phyloP scores from a whole-genome alignment of 2,888 invertebrate species.

The Lasioglossum villosulum region DNA sequence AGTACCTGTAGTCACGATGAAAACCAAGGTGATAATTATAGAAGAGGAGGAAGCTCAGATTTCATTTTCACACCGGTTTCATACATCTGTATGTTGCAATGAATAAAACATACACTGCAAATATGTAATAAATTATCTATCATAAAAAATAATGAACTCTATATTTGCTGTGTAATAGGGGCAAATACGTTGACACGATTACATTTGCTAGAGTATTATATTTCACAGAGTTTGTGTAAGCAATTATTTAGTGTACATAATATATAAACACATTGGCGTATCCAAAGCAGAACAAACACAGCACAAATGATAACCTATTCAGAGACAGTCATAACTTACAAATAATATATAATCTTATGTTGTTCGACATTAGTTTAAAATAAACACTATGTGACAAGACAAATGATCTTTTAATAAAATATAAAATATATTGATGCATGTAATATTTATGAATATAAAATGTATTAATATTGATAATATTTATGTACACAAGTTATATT shows the following conservation, averaged over 20 bases:
- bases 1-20: neutral
- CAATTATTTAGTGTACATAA: neutral
- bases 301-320: neutral
- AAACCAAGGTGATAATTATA: conserved; percentile 1
- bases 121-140: neutral
- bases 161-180: neutral
- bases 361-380: neutral
- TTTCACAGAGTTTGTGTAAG: neutral
- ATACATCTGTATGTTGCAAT: neutral
- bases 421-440: no score
- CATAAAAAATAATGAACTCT: neutral
- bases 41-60: neutral
- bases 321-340: no score
- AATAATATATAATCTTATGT: neutral
- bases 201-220: neutral
- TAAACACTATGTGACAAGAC: neutral
- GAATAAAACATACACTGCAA: neutral
- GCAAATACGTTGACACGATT: neutral
- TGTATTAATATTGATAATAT: no score
- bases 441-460: no score
- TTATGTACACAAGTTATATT: no score
- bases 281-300: neutral
- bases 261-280: neutral
- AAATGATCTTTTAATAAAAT: no score
- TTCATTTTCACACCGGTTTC: neutral